Evolutionary conservation across 2,888 invertebrate genomes (phyloP), one percentile per base, ranked within the genome.

Genomic region (Caenorhabditis uteleia): DNA sequence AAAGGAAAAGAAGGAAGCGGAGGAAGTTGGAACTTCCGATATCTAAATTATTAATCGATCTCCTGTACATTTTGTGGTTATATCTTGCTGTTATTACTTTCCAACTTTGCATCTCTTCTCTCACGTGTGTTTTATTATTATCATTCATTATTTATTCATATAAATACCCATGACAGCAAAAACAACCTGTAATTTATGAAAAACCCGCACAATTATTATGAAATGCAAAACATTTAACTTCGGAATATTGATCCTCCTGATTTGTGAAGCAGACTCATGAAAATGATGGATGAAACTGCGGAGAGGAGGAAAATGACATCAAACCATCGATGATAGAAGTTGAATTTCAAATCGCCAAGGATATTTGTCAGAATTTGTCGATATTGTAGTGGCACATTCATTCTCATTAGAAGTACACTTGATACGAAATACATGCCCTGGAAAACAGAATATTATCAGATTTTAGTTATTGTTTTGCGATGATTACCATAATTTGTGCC

Each of bases 291-390:
- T 16, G 93, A 92, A 38, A 98, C 85, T 0, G 98, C 97, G 82
- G 94, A 94, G 21, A 98, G 68, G 58, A 98, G 87, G 85, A 98
- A 98, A 83, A 98, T 99, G 6, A 98, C 97, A 85, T 98, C 98
- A 84, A 99, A 98, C 98, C 98, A 99, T 60, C 98, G 88, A 84
- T 98, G 98, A 84, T 98, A 98, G 87, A 98, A 98, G 84, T 93
- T 95, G 81, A 98, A 98, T 85, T 98, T 95, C 62, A 98, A 86
- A 83, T 95, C 95, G 0, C 98, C 98, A 16, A 98, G 85, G 0
- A 98, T 97, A 86, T 91, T 89, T 0, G 91, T 91, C 67, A 64
- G 40, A 40, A 64, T 58, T 20, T 31, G 38, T 6, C 64, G 88
- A 85, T 98, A 98, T 84, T 98, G 94, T 0, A 91, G 89, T 0